Base-by-base conservation (phyloP, 2,113 vertebrate species). In the Trachemys scripta region DNA sequence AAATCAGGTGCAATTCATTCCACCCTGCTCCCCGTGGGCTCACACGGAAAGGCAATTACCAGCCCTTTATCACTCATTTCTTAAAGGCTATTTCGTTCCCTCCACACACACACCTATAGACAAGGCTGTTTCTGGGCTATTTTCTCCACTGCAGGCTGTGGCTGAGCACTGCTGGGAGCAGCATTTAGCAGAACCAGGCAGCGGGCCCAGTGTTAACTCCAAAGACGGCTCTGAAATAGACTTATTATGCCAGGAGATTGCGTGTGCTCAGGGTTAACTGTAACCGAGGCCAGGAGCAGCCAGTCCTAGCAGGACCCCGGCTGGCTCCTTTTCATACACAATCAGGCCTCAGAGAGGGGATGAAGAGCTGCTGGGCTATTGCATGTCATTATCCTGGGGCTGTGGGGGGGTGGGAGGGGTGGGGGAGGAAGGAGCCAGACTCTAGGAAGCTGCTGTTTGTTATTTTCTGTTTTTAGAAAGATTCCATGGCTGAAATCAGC, bases 71-170 rank as follows among this genome's bases (percentile, higher is more conserved):
- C 90, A 96, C 80, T 82, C 92, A 25, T 94, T 95, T 96, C 90
- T 96, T 82, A 91, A 86, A 91, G 91, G 85, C 80, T 91, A 84
- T 76, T 93, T 90, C 89, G 75, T 65, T 91, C 76, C 54, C 91
- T 72, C 85, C 51, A 78, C 56, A 54, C 24, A 93, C 85, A 50
- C 50, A 94, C 92, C 95, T 95, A 82, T 92, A 92, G 91, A 96
- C 96, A 92, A 97, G 93, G 94, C 95, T 96, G 97, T 96, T 96
- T 94, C 91, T 85, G 90, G 89, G 90, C 93, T 95, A 93, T 94
- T 98, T 96, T 96, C 96, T 97, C 95, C 91, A 25, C 91, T 54
- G 56, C 56, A 80, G 94, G 91, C 80, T 90, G 92, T 82, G 90
- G 79, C 62, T 9, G 69, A 96, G 90, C 62, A 84, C 97, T 85